Evolutionary conservation across 2,113 vertebrate species (phyloP), one percentile per base, ranked within the genome.

Genomic region (Odontophorus gujanensis): DNA sequence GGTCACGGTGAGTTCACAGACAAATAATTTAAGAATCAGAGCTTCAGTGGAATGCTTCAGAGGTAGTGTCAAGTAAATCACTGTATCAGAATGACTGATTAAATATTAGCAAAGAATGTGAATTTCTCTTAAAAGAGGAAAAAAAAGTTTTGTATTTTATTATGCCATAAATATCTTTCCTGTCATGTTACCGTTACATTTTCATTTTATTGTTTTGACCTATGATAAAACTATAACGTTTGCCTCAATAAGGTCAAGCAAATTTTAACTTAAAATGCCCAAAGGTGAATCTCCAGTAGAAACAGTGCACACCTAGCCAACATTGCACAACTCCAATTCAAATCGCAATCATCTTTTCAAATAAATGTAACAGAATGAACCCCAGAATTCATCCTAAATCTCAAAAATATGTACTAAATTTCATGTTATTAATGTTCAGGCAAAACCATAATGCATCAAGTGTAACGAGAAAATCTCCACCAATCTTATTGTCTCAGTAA

Each of bases 11-110:
- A 96, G 95, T 97, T 96, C 92, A 96, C 96, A 94, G 96, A 90
- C 90, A 95, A 96, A 97, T 96, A 94, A 97, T 95, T 94, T 92
- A 94, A 94, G 88, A 96, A 93, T 88, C 80, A 77, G 86, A 96
- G 63, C 68, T 81, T 87, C 90, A 34, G 62, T 48, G 83, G 94
- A 95, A 95, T 91, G 88, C 69, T 93, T 90, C 84, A 85, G 84
- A 90, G 25, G 77, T 85, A 97, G 94, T 62, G 69, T 69, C 92
- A 92, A 95, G 84, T 95, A 95, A 97, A 94, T 96, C 88, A 87
- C 90, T 89, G 63, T 95, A 89, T 93, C 90, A 94, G 83, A 82
- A 85, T 88, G 93, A 93, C 92, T 87, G 94, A 96, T 96, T 93
- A 94, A 95, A 90, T 96, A 96, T 95, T 92, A 94, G 86, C 32